These are phyloP conservation scores for Euphydryas editha DNA, from an alignment of 2,888 invertebrate species.

Conservation along the genomic window DNA sequence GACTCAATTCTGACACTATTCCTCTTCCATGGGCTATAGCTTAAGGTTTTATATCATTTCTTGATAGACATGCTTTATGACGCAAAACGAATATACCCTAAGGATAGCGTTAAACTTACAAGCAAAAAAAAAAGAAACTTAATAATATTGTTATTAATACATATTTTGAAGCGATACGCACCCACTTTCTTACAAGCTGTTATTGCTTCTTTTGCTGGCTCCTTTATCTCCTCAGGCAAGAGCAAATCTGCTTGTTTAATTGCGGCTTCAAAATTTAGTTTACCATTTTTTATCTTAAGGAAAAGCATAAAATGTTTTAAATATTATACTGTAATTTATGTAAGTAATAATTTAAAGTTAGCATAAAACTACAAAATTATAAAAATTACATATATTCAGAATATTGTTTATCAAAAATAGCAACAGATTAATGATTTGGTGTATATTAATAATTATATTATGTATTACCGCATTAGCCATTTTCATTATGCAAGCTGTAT, in stretches of 20 bases:
- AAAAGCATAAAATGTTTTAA: neutral
- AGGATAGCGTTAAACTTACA: no score
- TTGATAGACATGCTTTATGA: no score
- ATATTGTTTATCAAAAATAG: neutral
- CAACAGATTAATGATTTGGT: no score
- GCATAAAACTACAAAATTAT: no score
- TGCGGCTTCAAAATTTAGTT: conserved; percentile 75
- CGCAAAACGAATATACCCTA: no score
- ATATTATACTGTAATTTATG: neutral
- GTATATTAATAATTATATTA: neutral
- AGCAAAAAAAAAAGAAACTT: no score
- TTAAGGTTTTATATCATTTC: no score
- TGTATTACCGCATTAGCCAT: conserved; percentile 72
- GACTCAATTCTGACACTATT: no score
- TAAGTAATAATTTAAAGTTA: neutral
- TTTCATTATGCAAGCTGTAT: conserved; percentile 79
- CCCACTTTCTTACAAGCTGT: conserved; percentile 78
- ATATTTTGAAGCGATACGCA: conserved; percentile 48
- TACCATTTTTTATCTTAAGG: conserved; percentile 77
- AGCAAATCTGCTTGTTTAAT: conserved; percentile 76
- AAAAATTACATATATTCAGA: no score
- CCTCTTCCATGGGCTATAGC: no score
- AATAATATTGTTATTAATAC: no score
- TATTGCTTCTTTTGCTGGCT: conserved; percentile 71
- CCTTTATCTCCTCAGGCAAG: conserved; percentile 71